phyloP scores from a whole-genome alignment of 2,797 vertebrate species.

The Aldrovandia affinis region DNA sequence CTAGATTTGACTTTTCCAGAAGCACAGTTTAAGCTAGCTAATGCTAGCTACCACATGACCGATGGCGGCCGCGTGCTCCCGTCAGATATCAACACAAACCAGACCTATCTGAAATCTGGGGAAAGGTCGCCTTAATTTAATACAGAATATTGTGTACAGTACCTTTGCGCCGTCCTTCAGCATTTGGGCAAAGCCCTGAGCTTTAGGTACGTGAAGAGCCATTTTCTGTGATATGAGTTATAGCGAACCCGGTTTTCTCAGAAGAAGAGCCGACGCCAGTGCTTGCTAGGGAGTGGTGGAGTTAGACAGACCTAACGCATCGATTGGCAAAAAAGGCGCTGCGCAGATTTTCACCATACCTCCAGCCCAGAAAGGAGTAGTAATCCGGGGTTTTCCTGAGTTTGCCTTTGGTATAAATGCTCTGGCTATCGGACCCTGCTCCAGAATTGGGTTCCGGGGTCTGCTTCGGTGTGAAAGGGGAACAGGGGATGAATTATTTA shows the following conservation, averaged over 20 bases:
- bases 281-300: slow-evolving; percentile 21
- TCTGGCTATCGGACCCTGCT: too few species aligned
- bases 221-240: slow-evolving; percentile 61
- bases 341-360: too few species aligned
- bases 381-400: too few species aligned
- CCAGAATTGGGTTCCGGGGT: too few species aligned
- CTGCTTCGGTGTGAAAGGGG: too few species aligned
- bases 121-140: not conserved
- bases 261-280: slow-evolving; percentile 42
- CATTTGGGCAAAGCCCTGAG: slow-evolving; percentile 98
- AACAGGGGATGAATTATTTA: too few species aligned
- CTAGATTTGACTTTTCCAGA: slow-evolving; percentile 66
- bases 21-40: slow-evolving; percentile 55
- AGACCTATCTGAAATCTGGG: not conserved
- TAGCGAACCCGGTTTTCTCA: slow-evolving; percentile 46
- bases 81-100: not conserved
- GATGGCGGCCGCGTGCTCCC: slow-evolving; percentile 5
- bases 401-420: too few species aligned
- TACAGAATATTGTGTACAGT: slow-evolving; percentile 14
- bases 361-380: too few species aligned
- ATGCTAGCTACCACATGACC: slow-evolving; percentile 53
- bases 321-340: slow-evolving; percentile 41
- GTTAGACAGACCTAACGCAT: slow-evolving; percentile 28
- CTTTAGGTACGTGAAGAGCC: slow-evolving; percentile 94
- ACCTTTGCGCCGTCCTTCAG: slow-evolving; percentile 97